phyloP scores from a whole-genome alignment of 2,888 invertebrate genomes.

The Diplazon laetatorius region DNA sequence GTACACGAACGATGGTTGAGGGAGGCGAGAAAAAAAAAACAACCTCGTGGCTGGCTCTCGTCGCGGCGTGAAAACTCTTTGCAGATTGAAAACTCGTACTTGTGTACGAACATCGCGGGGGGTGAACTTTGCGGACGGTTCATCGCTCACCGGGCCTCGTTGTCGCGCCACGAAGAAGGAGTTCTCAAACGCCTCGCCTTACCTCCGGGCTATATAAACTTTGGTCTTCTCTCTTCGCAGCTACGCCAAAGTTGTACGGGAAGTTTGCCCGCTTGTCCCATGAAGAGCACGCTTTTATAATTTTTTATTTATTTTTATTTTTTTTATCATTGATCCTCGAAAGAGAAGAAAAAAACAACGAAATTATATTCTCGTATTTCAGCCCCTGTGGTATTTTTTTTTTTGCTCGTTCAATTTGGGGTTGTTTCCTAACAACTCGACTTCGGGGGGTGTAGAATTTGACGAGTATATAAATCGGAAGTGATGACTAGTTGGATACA shows the following conservation, averaged over 20 bases:
- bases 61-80: not conserved
- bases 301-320: conserved; percentile 15
- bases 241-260: conserved; percentile 51
- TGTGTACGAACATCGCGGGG: conserved; percentile 34
- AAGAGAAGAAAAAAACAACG: conserved; percentile 10
- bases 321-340: not conserved
- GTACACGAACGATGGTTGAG: not conserved
- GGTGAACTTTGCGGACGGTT: conserved; percentile 45
- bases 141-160: conserved; percentile 34
- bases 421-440: conserved; percentile 18
- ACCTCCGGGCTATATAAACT: conserved; percentile 39
- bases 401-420: not conserved
- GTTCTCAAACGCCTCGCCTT: conserved; percentile 51
- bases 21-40: not conserved
- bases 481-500: not conserved
- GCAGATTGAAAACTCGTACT: conserved; percentile 5
- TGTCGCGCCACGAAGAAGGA: conserved; percentile 36
- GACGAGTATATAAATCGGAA: not conserved
- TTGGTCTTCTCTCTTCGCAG: conserved; percentile 38
- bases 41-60: not conserved
- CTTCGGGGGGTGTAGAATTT: too few species aligned
- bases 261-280: conserved; percentile 57
- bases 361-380: not conserved
- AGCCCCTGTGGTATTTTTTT: too few species aligned
- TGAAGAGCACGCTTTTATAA: conserved; percentile 31